These are phyloP conservation scores for Atractosteus spatula DNA, from an alignment of 2,113 vertebrate species.

Conservation along the genomic window DNA sequence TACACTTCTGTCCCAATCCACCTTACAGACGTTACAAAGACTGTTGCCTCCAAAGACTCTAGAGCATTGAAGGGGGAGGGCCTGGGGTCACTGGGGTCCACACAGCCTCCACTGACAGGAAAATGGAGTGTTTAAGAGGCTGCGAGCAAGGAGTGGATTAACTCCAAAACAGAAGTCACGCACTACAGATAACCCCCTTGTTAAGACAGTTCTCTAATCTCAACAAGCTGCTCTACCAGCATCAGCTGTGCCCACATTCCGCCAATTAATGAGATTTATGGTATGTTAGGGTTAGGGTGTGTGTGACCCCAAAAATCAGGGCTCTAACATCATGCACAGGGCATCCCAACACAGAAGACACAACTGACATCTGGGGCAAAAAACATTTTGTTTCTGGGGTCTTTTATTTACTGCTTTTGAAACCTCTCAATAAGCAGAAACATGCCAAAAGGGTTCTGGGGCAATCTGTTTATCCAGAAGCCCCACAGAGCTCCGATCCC, in stretches of 20 bases:
- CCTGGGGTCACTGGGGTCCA: background rate
- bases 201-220: slow-evolving; percentile 18
- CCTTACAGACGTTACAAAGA: too few relatives aligned
- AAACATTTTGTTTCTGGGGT: background rate
- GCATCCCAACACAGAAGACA: slow-evolving; percentile 27
- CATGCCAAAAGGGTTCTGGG: too few relatives aligned
- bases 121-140: too few relatives aligned
- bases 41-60: background rate
- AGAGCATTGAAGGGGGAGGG: background rate
- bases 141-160: background rate
- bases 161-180: background rate
- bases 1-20: too few relatives aligned
- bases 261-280: slow-evolving; percentile 51
- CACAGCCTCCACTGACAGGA: too few relatives aligned
- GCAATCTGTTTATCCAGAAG: too few relatives aligned
- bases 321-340: slow-evolving; percentile 31
- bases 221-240: slow-evolving; percentile 29
- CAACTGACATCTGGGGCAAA: slow-evolving; percentile 15
- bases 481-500: too few relatives aligned
- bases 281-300: background rate
- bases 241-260: slow-evolving; percentile 40
- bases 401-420: too few relatives aligned
- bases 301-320: background rate
- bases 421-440: too few relatives aligned
- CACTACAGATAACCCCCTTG: background rate